phyloP scores from a whole-genome alignment of 2,113 vertebrate genomes.

The Agelaius phoeniceus region DNA sequence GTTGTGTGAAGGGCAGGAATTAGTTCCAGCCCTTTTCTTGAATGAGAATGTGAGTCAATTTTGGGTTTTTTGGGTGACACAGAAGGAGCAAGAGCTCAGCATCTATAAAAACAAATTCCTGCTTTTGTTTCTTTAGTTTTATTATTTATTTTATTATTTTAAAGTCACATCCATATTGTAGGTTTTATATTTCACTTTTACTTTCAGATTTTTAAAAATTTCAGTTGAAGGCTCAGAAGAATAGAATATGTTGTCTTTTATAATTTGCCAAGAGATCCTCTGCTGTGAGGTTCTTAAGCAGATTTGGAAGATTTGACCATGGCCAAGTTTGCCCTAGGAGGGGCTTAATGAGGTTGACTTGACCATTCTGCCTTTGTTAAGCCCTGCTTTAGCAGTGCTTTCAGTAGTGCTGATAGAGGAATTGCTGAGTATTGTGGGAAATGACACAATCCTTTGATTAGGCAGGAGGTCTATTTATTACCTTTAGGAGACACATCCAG shows the following conservation, averaged over 20 bases:
- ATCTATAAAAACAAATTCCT: background rate
- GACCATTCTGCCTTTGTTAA: background rate
- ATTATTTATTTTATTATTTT: background rate
- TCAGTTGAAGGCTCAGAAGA: background rate
- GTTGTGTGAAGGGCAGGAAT: background rate
- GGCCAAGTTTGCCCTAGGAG: background rate
- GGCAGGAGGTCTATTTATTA: background rate
- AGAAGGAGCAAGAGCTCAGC: background rate
- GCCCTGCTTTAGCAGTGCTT: background rate
- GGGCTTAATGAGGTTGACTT: background rate
- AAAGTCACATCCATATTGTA: background rate
- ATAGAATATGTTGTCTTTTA: background rate
- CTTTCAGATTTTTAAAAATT: background rate
- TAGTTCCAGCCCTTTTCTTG: background rate
- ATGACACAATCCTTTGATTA: background rate
- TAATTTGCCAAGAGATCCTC: background rate
- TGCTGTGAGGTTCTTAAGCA: background rate
- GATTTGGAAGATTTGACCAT: background rate
- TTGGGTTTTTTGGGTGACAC: background rate
- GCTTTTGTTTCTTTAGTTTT: background rate
- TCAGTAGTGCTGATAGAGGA: background rate
- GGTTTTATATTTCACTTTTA: background rate
- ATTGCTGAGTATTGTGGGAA: background rate
- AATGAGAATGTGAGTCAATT: background rate
- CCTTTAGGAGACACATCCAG: background rate